A percentile compares a stretch with the other conserved stretches of the same genome.
Conservation (phyloP, 2,888 invertebrate genomes). For the Uloborus plumipes region DNA sequence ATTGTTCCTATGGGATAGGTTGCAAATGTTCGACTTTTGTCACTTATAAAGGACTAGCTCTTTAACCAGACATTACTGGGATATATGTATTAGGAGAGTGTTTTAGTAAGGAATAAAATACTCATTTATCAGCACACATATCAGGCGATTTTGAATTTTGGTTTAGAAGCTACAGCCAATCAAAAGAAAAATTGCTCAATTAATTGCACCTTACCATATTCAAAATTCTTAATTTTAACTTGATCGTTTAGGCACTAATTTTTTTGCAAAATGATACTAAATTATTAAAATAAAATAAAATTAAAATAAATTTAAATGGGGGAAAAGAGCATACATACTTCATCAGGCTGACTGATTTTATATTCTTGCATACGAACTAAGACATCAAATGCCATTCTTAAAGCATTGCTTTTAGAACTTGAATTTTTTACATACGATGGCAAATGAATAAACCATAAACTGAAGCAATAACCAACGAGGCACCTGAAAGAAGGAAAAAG, state of each 20-base stretch:
- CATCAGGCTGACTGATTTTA: conserved; percentile 87
- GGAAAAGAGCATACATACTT: conserved; percentile 75
- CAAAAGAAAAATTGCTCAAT: neutral
- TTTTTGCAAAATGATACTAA: too few species aligned
- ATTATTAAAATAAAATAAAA: neutral
- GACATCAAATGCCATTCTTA: conserved; percentile 87
- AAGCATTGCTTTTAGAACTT: conserved; percentile 81
- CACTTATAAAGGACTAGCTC: too few species aligned
- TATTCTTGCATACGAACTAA: conserved; percentile 89
- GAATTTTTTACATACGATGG: conserved; percentile 83
- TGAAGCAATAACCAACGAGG: conserved; percentile 74
- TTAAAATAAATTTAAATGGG: neutral
- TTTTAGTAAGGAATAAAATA: too few species aligned
- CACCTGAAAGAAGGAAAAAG: conserved; percentile 68
- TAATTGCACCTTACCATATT: too few species aligned
- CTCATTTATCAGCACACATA: too few species aligned
- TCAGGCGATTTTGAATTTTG: too few species aligned
- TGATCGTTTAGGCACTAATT: too few species aligned
- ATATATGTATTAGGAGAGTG: too few species aligned
- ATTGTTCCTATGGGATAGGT: too few species aligned
- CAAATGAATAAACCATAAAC: conserved; percentile 95
- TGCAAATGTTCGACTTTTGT: too few species aligned
- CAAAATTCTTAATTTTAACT: too few species aligned
- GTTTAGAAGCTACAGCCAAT: neutral
- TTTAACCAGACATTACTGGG: too few species aligned